Conservation (phyloP, 2,113 vertebrate genomes). For the Erpornis zantholeuca region DNA sequence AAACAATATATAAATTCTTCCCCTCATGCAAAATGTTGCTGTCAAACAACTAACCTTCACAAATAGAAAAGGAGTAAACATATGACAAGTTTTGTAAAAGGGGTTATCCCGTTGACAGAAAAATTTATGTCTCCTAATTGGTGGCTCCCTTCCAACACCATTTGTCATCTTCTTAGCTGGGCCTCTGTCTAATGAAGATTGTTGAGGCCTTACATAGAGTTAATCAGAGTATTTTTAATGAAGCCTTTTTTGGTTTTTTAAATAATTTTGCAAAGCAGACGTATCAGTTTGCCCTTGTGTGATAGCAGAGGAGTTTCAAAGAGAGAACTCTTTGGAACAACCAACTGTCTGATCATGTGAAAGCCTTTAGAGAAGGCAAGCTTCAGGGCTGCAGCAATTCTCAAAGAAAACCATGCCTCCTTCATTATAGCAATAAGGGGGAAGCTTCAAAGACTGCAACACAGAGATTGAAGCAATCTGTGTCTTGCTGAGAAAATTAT, state of each 20-base stretch:
- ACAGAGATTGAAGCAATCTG: constrained; percentile 73
- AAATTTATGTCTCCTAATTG: constrained; percentile 25
- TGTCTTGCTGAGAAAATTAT: constrained; percentile 73
- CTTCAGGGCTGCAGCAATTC: constrained; percentile 65
- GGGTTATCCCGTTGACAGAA: not conserved
- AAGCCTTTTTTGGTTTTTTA: not conserved
- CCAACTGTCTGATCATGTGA: constrained; percentile 49
- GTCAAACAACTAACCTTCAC: constrained; percentile 22
- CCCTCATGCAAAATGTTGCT: not conserved
- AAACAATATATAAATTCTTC: not conserved
- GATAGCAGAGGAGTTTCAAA: constrained; percentile 19
- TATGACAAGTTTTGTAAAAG: constrained; percentile 1
- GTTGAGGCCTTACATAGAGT: not conserved
- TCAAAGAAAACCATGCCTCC: constrained; percentile 61
- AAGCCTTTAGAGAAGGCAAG: constrained; percentile 66
- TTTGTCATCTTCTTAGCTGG: not conserved
- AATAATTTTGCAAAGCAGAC: not conserved
- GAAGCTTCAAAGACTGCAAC: constrained; percentile 73
- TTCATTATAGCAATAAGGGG: constrained; percentile 54
- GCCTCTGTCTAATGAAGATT: not conserved
- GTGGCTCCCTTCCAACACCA: not conserved
- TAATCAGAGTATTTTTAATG: not conserved
- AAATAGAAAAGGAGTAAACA: constrained; percentile 26
- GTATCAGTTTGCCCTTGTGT: not conserved
- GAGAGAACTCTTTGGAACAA: constrained; percentile 47